Percentiles rank a stretch among this genome's conserved stretches.
These are phyloP conservation scores for Drosophila lowei DNA, from an alignment of 1,140 invertebrate species.

Conservation along the genomic window DNA sequence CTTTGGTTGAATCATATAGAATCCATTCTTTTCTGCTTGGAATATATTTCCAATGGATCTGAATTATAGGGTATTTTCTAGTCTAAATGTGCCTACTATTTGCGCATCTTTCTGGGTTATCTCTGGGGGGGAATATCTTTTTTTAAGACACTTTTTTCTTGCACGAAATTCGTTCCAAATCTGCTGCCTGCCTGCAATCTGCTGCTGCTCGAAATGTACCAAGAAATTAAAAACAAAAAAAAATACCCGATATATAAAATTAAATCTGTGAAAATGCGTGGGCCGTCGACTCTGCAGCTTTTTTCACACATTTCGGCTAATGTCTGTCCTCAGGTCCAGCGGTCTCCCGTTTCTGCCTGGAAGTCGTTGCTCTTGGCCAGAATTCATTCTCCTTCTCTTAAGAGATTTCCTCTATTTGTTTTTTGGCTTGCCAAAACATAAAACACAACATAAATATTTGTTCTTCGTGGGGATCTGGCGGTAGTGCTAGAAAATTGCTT, in stretches of 20 bases:
- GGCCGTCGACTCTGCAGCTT: constrained; percentile 40
- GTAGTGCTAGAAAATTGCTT: not conserved
- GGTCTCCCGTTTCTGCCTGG: constrained; percentile 23
- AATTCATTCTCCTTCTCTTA: too few relatives aligned
- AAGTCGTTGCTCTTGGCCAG: constrained; percentile 35
- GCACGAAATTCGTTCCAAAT: constrained; percentile 26
- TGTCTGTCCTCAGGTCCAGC: too few relatives aligned
- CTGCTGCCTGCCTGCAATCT: constrained; percentile 13
- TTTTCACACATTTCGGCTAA: constrained; percentile 58
- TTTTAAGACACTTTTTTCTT: constrained; percentile 17
- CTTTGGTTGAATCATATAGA: too few relatives aligned
- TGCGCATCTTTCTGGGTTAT: not conserved
- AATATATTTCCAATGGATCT: constrained; percentile 7
- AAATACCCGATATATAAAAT: constrained; percentile 27
- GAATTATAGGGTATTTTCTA: too few relatives aligned
- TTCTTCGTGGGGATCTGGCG: constrained; percentile 9
- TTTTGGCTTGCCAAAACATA: constrained; percentile 24
- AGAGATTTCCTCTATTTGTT: constrained; percentile 9
- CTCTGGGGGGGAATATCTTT: constrained; percentile 3
- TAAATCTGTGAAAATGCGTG: constrained; percentile 57
- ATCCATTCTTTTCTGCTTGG: too few relatives aligned
- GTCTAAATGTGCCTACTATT: too few relatives aligned
- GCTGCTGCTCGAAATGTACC: constrained; percentile 12
- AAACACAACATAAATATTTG: constrained; percentile 68
- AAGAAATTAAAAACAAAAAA: constrained; percentile 19